Base-by-base conservation (phyloP, 2,888 invertebrate species). In the Atherix ibis region DNA sequence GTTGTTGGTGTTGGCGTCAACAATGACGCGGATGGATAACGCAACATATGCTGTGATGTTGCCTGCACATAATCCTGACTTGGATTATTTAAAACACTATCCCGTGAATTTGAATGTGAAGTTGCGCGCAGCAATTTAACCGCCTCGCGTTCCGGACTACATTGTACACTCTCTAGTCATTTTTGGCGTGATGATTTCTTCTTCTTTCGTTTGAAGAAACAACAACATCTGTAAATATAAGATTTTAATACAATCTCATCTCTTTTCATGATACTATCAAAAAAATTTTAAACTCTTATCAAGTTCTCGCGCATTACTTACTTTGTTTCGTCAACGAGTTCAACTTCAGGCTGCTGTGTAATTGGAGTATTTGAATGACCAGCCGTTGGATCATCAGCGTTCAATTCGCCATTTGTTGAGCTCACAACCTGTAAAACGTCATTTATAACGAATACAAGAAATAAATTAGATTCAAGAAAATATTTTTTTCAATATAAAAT, bases 171-270 rank as follows among this genome's bases (percentile, higher is more conserved):
- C 56, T 71, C 77, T 76, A 81, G 83, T 84, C 83, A 84, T 76
- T 84, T 84, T 67, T 80, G 79, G 58, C 83, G 76, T 46, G 78
- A 76, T 61, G 81, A 81, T 78, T 92, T 91, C 81, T 94, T 94
- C 85, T 92, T 92, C 84, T 91, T 92, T 65, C 91, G 81, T 68
- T 91, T 89, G 76, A 91, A 89, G 77, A 94, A 95, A 70, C 92
- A 95, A 70, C 95, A 95, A 74, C 94, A 94, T 71, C 92, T 92
- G 53, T 42, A 58, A 58, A 51, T n/a, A n/a, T n/a, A n/a, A n/a
- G n/a, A n/a, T n/a, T n/a, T n/a, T n/a, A n/a, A n/a, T n/a, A n/a
- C n/a, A n/a, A n/a, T n/a, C n/a, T n/a, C n/a, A n/a, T n/a, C n/a
- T n/a, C n/a, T n/a, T n/a, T n/a, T n/a, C n/a, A n/a, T n/a, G n/a